A percentile compares a stretch with the other conserved stretches of the same genome.
phyloP scores from a whole-genome alignment of 1,140 invertebrate genomes.

The Drosophila funebris region DNA sequence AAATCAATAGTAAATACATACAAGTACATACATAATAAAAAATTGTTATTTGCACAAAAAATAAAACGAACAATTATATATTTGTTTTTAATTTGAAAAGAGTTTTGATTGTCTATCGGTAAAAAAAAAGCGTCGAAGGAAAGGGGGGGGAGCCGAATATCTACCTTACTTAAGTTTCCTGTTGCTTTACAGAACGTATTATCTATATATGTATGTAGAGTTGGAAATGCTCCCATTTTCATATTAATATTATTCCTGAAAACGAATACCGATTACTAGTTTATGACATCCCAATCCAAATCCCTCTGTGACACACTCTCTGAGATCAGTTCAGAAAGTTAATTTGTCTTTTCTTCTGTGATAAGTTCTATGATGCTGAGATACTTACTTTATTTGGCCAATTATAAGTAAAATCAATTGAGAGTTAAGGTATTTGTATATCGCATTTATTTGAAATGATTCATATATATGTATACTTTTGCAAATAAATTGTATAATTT shows the following conservation, averaged over 20 bases:
- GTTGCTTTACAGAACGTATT: too few species aligned
- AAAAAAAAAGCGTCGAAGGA: too few species aligned
- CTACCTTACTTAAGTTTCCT: too few species aligned
- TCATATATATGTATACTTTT: constrained; percentile 66
- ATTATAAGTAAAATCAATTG: neutral
- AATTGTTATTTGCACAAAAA: constrained; percentile 66
- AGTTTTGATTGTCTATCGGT: constrained; percentile 5
- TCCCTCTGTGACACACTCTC: too few species aligned
- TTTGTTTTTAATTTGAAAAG: constrained; percentile 10
- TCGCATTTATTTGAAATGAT: constrained; percentile 77
- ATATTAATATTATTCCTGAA: too few species aligned
- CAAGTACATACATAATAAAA: constrained; percentile 23
- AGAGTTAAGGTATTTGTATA: constrained; percentile 60
- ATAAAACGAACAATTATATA: constrained; percentile 8
- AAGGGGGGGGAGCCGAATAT: too few species aligned
- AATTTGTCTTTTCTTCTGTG: too few species aligned
- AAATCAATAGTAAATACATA: constrained; percentile 18
- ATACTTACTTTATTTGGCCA: neutral
- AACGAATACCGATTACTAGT: too few species aligned
- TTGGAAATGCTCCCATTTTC: too few species aligned
- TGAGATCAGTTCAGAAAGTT: too few species aligned
- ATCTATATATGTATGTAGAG: too few species aligned
- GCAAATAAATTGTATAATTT: constrained; percentile 66
- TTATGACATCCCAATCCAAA: too few species aligned
- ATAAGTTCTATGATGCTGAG: neutral